These are phyloP conservation scores for Chloropsis cyanopogon DNA, from an alignment of 2,113 vertebrate species.

Conservation along the genomic window DNA sequence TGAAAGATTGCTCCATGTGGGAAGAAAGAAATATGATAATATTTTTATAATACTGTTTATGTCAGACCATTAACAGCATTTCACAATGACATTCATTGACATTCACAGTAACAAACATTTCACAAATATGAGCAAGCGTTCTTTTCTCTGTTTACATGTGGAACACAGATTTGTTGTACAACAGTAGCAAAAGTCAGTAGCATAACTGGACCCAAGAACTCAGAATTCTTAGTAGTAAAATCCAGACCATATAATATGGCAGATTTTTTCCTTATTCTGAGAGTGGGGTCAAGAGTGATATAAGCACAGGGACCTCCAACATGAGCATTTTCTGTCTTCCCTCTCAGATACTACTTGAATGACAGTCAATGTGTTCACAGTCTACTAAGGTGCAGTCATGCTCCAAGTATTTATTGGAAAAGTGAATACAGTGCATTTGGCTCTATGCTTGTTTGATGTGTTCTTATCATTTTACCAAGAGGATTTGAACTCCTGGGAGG, in stretches of 20 bases:
- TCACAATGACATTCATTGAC: background rate
- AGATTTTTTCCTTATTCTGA: background rate
- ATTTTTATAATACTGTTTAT: background rate
- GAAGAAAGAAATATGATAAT: background rate
- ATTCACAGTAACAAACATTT: background rate
- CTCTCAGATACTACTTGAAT: background rate
- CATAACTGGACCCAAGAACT: background rate
- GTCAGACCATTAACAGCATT: background rate
- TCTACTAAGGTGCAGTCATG: background rate
- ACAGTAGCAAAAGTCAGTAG: background rate
- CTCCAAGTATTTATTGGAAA: background rate
- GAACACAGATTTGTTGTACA: background rate
- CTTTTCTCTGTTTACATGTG: background rate
- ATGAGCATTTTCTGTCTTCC: background rate
- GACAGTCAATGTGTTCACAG: background rate
- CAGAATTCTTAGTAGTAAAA: background rate
- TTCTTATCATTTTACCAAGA: background rate
- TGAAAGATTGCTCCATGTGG: background rate
- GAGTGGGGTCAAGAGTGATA: background rate
- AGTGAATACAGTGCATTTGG: background rate
- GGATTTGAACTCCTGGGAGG: background rate
- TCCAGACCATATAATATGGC: background rate
- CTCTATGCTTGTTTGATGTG: rapidly evolving
- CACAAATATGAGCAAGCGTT: background rate
- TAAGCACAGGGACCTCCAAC: background rate